Evolutionary conservation across 2,113 vertebrate genomes (phyloP), one percentile per base, ranked within the genome.

Genomic region (Pachycephala philippinensis): DNA sequence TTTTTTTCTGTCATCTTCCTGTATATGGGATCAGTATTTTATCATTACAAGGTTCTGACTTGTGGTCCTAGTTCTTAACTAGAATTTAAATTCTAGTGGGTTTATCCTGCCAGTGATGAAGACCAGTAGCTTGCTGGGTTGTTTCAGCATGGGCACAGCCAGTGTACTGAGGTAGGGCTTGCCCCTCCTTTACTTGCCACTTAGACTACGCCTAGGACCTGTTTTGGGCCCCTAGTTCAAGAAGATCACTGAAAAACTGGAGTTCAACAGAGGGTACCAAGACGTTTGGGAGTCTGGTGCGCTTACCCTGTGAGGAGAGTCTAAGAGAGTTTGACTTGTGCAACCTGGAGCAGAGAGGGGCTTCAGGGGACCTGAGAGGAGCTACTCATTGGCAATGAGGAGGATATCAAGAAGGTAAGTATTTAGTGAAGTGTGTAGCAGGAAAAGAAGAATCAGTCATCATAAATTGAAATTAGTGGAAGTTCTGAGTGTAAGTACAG

Each of bases 91-190:
- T 81, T 64, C 22, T 35, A 31, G 13, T 12, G 5, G 2, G 49
- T 15, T 39, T 22, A 22, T 10, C 2, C 26, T 24, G 24, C 20
- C 17, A 69, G 14, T 0, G 0, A 9, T 39, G 53, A 60, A 59
- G 30, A 3, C 11, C n/a, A 71, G 40, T 28, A 59, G 30, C 26
- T 15, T 15, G 8, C 35, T 39, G 21, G 11, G 15, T 21, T 45
- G 17, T 27, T 13, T 28, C 27, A 35, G 14, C n/a, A 6, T 4
- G 44, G 26, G 15, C 44, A 54, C 13, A 45, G 23, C 3, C 47
- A 31, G 10, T 5, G 37, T 9, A 3, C 15, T 27, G 30, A 27
- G 19, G 15, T 0, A 23, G 28, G 80, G 6, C 14, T 94, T 47
- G 11, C 7, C n/a, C 5, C 14, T 59, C n/a, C 44, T 77, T 53